phyloP scores from a whole-genome alignment of 2,797 vertebrate species.

The Sarcophilus harrisii region DNA sequence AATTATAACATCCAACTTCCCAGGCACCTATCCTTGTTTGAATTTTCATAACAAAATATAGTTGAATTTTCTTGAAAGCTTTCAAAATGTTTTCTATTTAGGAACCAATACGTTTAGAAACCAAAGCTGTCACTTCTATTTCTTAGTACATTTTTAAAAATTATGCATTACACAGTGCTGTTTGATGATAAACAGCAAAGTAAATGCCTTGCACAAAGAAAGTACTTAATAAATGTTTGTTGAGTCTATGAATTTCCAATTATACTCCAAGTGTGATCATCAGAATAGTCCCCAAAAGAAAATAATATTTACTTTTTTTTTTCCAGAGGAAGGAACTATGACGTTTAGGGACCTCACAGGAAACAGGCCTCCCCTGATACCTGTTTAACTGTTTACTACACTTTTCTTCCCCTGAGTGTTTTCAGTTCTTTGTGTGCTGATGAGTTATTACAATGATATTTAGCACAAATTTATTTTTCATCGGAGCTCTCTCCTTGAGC shows the following conservation, averaged over 20 bases:
- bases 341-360: not conserved
- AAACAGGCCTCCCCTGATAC: not conserved
- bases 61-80: constrained; percentile 38
- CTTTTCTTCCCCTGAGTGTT: not conserved
- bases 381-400: not conserved
- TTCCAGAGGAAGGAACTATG: not conserved
- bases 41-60: constrained; percentile 35
- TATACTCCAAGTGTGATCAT: not conserved
- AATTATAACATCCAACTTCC: constrained; percentile 38
- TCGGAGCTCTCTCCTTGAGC: not conserved
- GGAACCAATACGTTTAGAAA: not conserved
- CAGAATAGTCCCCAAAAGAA: not conserved
- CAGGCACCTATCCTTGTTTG: constrained; percentile 36
- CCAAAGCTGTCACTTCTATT: not conserved
- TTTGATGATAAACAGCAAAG: not conserved
- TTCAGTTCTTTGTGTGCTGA: not conserved
- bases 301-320: not conserved
- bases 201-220: not conserved
- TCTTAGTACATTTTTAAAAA: not conserved
- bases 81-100: constrained; percentile 34
- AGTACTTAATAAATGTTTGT: not conserved
- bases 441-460: not conserved
- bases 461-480: not conserved
- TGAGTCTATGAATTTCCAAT: not conserved
- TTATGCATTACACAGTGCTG: not conserved